Evolutionary conservation across 2,797 vertebrate genomes (phyloP).

Genomic region (Carcharodon carcharias): DNA sequence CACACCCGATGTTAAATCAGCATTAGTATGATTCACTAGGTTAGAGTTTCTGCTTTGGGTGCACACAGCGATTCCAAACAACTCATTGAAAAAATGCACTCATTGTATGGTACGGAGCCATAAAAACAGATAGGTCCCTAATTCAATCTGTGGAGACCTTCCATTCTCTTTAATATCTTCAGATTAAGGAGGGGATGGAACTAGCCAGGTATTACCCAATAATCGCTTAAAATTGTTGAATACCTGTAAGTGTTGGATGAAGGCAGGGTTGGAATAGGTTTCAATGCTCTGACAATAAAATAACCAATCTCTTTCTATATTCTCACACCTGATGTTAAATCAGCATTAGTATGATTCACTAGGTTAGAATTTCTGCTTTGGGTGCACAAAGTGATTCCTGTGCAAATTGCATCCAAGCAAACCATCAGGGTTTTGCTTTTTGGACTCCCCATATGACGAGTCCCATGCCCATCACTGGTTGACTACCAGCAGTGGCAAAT

Average conservation of each 20-base stretch:
- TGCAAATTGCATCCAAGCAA: background rate
- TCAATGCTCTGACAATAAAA: background rate
- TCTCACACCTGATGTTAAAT: background rate
- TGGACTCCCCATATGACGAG: no score
- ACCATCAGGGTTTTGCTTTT: no score
- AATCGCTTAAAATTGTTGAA: background rate
- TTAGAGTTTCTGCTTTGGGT: background rate
- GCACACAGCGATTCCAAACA: background rate
- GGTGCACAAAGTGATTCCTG: background rate
- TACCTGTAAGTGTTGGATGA: background rate
- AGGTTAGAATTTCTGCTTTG: background rate
- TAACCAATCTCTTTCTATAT: background rate
- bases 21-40: background rate
- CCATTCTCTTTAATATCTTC: background rate
- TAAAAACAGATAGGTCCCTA: background rate
- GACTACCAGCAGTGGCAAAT: no score
- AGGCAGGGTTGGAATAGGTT: background rate
- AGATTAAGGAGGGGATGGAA: background rate
- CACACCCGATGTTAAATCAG: background rate
- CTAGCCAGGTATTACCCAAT: background rate
- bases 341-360: background rate
- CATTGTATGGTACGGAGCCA: background rate
- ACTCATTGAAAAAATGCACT: background rate
- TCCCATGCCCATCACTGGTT: no score
- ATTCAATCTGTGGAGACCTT: background rate